Conservation (phyloP, 2,888 invertebrate genomes). For the Carcina quercana region DNA sequence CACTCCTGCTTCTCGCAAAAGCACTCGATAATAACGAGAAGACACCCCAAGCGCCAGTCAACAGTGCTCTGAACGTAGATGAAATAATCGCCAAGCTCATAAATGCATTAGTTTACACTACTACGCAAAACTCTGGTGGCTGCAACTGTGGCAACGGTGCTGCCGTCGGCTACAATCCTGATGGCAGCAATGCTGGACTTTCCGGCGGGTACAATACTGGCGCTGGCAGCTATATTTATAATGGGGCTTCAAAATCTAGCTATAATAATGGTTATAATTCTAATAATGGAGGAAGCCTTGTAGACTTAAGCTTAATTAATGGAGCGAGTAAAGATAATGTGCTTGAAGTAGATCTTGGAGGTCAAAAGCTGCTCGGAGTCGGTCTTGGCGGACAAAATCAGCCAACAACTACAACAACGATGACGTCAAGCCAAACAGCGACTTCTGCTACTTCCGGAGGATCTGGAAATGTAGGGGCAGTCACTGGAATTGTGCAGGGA, state of each 20-base stretch:
- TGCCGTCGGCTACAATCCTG: neutral
- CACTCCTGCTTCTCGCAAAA: slow-evolving; percentile 21
- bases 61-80: slow-evolving; percentile 24
- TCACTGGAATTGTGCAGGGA: neutral
- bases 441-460: neutral
- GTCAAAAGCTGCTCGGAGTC: neutral
- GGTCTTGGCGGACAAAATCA: neutral
- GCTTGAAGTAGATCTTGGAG: neutral
- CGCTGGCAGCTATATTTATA: neutral
- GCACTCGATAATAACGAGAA: slow-evolving; percentile 18
- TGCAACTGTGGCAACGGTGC: neutral
- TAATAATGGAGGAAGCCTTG: neutral
- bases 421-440: neutral
- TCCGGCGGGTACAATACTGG: neutral
- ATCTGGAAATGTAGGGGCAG: neutral
- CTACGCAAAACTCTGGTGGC: slow-evolving; percentile 24
- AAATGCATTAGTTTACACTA: slow-evolving; percentile 44
- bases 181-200: neutral
- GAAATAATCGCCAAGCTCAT: slow-evolving; percentile 48
- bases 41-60: slow-evolving; percentile 7
- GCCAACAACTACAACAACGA: neutral
- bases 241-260: too few relatives aligned
- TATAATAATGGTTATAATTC: too few relatives aligned
- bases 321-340: neutral
- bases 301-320: neutral